Base-by-base conservation (phyloP, 2,797 vertebrate species). In the Sebastolobus altivelis region DNA sequence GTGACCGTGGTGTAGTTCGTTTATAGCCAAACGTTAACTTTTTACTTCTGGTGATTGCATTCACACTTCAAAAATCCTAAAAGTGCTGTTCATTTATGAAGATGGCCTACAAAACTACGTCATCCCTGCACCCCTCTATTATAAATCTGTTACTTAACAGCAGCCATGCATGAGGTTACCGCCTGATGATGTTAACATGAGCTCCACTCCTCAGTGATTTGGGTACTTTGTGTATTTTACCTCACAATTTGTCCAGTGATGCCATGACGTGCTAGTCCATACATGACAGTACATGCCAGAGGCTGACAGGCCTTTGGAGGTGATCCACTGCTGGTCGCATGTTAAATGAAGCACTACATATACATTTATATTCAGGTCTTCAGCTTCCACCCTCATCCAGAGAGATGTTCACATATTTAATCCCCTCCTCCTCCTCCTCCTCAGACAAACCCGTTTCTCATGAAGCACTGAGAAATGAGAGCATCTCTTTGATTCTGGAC, bases 401-500 rank as follows among this genome's bases (percentile, higher is more conserved):
- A 25, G 67, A 72, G 72, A 75, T 72, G 81, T 60, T 82, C 52
- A 33, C 66, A 78, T 62, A 67, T 81, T 75, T 83, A 82, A 86
- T 69, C 85, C 46, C 60, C 43, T 5, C 8, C 2, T 18, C 43
- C 63, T 31, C 55, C 16, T 13, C 49, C n/a, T 4, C 9, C 54
- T 1, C 61, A 43, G 65, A 54, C 4, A 1, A 65, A 37, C 70
- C 60, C 63, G 2, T 80, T 78, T 63, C 72, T 82, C 63, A 54
- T 31, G 63, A 77, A 61, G 65, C 27, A 1, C 76, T n/a, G 79
- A 80, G 78, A 80, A 83, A 72, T 2, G 68, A 80, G 80, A 85
- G 80, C 83, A 20, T 78, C 79, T 56, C 77, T 89, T 82, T 87
- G 77, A 83, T 58, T 85, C 4, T 80, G 80, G 77, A 88, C 79